Percentiles rank a stretch among this genome's conserved stretches.
These are phyloP conservation scores for Sebastolobus altivelis DNA, from an alignment of 2,797 vertebrate genomes.

Conservation along the genomic window DNA sequence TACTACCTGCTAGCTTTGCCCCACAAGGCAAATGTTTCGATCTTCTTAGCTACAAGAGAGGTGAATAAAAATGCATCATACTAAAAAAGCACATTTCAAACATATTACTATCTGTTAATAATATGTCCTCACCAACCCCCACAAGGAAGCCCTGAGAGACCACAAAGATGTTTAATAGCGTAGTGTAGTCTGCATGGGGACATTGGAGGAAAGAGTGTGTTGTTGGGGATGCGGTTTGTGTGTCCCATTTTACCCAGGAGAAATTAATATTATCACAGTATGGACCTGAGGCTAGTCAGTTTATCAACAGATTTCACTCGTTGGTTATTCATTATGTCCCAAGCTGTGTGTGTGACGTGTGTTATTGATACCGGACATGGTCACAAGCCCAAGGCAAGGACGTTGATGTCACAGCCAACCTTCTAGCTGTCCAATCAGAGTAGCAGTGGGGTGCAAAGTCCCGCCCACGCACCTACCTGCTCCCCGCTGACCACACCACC, in stretches of 20 bases:
- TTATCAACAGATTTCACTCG: conserved; percentile 49
- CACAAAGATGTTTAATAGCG: conserved; percentile 11
- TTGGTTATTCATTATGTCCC: conserved; percentile 49
- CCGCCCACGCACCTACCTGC: conserved; percentile 71
- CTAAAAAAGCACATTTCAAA: not conserved
- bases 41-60: not conserved
- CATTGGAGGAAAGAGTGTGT: conserved; percentile 4
- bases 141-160: conserved; percentile 1
- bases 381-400: conserved; percentile 74
- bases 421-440: conserved; percentile 78
- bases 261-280: conserved; percentile 48
- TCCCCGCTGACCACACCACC: conserved; percentile 77
- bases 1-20: not conserved
- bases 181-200: not conserved
- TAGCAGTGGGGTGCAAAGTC: conserved; percentile 74
- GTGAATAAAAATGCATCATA: not conserved
- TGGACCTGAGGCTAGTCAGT: conserved; percentile 42
- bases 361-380: conserved; percentile 57
- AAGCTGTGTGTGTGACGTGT: conserved; percentile 27
- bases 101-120: not conserved
- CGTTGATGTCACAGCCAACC: conserved; percentile 62
- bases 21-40: not conserved
- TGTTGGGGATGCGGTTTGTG: conserved; percentile 15
- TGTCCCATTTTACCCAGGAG: conserved; percentile 36
- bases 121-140: not conserved